A percentile compares a stretch with the other conserved stretches of the same genome.
phyloP scores from a whole-genome alignment of 35 echinoderm and acorn worm genomes.

The Ophiothrix spiculata region DNA sequence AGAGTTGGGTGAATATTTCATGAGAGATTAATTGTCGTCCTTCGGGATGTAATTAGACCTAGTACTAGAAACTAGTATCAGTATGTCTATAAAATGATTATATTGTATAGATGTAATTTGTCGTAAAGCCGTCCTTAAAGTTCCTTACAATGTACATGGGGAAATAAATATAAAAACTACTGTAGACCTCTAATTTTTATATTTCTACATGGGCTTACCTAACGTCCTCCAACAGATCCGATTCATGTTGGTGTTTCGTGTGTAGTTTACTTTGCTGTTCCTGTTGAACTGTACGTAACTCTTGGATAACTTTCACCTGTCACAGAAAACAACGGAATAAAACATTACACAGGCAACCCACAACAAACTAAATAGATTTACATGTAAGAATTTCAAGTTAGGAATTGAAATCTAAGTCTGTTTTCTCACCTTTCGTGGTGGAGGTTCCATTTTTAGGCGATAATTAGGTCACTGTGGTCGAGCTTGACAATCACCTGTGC shows the following conservation, averaged over 20 bases:
- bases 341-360: background rate
- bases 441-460: constrained; percentile 36
- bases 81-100: no score
- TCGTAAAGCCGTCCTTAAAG: no score
- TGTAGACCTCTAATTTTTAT: no score
- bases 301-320: constrained; percentile 55
- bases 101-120: no score
- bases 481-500: background rate
- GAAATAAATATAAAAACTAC: no score
- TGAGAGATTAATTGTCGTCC: no score
- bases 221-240: constrained; percentile 42
- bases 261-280: constrained; percentile 42
- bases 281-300: constrained; percentile 31
- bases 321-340: background rate
- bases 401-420: background rate
- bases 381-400: background rate
- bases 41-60: no score
- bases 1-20: no score
- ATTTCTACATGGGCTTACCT: constrained; percentile 34
- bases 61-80: no score
- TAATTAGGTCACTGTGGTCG: background rate
- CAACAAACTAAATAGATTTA: background rate
- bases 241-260: constrained; percentile 41
- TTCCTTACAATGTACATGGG: no score
- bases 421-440: constrained; percentile 51